Evolutionary conservation across 1,140 invertebrate species (phyloP).

Genomic region (Vollenhovia emeryi): DNA sequence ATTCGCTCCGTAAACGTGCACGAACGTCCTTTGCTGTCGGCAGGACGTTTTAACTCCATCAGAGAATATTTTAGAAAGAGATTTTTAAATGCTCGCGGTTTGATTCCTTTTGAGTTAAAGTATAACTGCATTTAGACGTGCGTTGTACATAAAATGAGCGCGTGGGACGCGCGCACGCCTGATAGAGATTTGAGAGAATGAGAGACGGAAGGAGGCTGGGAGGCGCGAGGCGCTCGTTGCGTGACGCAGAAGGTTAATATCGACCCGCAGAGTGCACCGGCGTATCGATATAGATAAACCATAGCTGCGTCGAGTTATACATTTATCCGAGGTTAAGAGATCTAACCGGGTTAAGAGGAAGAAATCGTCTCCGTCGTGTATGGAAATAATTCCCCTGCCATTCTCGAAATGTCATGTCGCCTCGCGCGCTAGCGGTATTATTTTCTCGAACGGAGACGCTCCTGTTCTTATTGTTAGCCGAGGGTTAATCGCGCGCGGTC

Average conservation of each 20-base stretch:
- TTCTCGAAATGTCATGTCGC: constrained; percentile 43
- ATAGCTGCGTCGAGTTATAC: neutral
- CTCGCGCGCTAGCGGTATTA: neutral
- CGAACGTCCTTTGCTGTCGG: neutral
- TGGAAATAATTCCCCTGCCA: constrained; percentile 41
- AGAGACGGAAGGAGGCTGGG: neutral
- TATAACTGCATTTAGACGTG: neutral
- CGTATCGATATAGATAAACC: neutral
- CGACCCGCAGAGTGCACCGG: neutral
- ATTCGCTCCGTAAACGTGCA: neutral
- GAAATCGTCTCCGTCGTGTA: neutral
- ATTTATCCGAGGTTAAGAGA: constrained; percentile 42
- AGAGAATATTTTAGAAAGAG: neutral
- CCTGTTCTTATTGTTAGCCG: constrained; percentile 39
- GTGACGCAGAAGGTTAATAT: neutral
- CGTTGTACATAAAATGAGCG: neutral
- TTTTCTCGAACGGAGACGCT: neutral
- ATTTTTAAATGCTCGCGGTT: neutral
- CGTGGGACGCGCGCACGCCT: too few relatives aligned
- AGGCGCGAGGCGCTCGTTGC: neutral
- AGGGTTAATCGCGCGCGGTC: constrained; percentile 20
- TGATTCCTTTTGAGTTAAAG: neutral
- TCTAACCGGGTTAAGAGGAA: constrained; percentile 45
- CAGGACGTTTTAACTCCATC: neutral
- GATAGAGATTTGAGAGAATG: neutral